Percentiles rank a stretch among this genome's conserved stretches.
Conservation (phyloP, 2,888 invertebrate genomes). For the Calameuta idolon region DNA sequence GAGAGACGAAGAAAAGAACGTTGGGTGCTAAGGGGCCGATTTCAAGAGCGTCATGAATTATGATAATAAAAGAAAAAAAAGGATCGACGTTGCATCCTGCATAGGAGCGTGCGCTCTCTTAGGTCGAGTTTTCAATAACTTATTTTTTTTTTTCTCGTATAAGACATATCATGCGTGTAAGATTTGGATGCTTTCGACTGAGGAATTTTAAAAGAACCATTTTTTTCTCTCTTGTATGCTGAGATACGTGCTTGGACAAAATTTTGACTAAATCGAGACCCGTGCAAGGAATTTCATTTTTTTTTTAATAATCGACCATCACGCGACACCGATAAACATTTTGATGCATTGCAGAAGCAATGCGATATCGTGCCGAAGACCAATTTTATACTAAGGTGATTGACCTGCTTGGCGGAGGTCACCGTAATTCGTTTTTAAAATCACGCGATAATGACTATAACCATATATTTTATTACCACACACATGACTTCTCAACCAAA, state of each 20-base stretch:
- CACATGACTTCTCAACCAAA: slow-evolving; percentile 53
- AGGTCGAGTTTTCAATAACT: neutral
- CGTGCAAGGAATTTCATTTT: neutral
- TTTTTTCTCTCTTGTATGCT: neutral
- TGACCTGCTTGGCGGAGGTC: neutral
- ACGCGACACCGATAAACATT: neutral
- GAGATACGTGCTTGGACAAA: neutral
- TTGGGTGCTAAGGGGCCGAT: neutral
- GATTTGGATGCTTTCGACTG: neutral
- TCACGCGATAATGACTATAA: slow-evolving; percentile 48
- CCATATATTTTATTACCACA: slow-evolving; percentile 63
- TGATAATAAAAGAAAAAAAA: neutral
- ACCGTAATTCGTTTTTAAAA: slow-evolving; percentile 32
- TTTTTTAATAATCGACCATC: neutral
- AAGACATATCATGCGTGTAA: neutral
- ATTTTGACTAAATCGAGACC: neutral
- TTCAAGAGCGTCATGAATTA: neutral
- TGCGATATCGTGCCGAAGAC: slow-evolving; percentile 39
- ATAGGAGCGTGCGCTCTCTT: neutral
- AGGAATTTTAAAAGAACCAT: neutral
- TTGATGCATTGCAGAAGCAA: neutral
- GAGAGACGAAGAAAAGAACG: neutral
- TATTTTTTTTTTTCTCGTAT: neutral
- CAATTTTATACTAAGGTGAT: slow-evolving; percentile 50
- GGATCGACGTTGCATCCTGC: neutral